A percentile compares a stretch with the other conserved stretches of the same genome.
Evolutionary conservation across 2,888 invertebrate species (phyloP).

Genomic region (Patella depressa): DNA sequence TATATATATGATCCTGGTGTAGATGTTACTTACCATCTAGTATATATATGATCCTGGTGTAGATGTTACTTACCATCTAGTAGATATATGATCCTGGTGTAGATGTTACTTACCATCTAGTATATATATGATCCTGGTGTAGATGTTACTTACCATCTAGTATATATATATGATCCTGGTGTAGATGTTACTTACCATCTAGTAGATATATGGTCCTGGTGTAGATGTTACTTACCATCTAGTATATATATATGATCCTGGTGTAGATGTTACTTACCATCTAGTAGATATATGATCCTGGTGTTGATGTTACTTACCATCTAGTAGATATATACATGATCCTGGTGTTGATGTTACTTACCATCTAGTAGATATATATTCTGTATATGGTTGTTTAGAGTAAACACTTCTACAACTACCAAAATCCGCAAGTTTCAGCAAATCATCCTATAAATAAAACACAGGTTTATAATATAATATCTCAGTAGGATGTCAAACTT

Average conservation of each 20-base stretch:
- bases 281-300: too few species aligned
- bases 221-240: constrained; percentile 73
- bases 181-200: constrained; percentile 75
- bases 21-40: constrained; percentile 76
- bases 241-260: too few species aligned
- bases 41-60: constrained; percentile 81
- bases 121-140: too few species aligned
- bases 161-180: constrained; percentile 70
- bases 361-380: constrained; percentile 82
- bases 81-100: too few species aligned
- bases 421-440: constrained; percentile 78
- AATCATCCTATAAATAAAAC: constrained; percentile 63
- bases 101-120: too few species aligned
- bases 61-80: constrained; percentile 72
- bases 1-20: constrained; percentile 74
- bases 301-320: too few species aligned
- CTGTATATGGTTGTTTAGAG: constrained; percentile 78
- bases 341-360: constrained; percentile 63
- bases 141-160: too few species aligned
- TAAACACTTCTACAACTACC: constrained; percentile 78
- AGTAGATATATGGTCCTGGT: constrained; percentile 81
- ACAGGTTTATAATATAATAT: too few species aligned
- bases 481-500: too few species aligned
- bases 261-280: too few species aligned
- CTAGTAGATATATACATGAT: constrained; percentile 70